Base-by-base conservation (phyloP, 2,113 vertebrate genomes). In the Brevimyrus niger region DNA sequence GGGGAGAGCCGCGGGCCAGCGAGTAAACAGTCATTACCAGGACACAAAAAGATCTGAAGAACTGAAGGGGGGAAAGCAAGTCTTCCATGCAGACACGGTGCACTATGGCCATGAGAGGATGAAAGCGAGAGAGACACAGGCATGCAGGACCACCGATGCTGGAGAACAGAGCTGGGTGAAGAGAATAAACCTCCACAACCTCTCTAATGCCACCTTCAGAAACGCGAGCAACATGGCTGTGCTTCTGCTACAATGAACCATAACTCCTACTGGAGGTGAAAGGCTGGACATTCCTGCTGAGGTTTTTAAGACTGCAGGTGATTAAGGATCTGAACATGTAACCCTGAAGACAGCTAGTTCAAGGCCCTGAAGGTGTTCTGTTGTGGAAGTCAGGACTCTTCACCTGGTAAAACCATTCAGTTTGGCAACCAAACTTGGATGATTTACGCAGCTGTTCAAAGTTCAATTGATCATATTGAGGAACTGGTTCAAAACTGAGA, bases 21-120 rank as follows among this genome's bases (percentile, higher is more conserved):
- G 1, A 50, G 46, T 5, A 86, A 50, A 53, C 85, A 21, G 13
- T 47, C 82, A 84, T 84, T n/a, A 84, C 44, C 82, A 84, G 82
- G 82, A 84, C 82, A 84, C 44, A 84, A 84, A 84, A 84, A 84
- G 19, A 86, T 86, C 6, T 83, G 55, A 58, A n/a, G 55, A 82
- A 44, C 17, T 13, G 42, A 84, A 84, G 38, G 9, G 80, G 21
- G 21, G 80, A 21, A 84, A 84, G 82, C 82, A 47, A 17, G 35
- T 80, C 73, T 84, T 27, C 42, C 82, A 84, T 10, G 42, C 82
- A 47, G 82, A 84, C 21, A n/a, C 3, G 42, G 38, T 84, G 82
- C 42, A 13, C 82, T n/a, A 23, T 47, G 61, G 38, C 82, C 44
- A 47, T 23, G 44, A 84, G 23, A 42, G 4, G 42, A 84, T 46